Evolutionary conservation across 2,113 vertebrate species (phyloP).

Genomic region (Phalacrocorax aristotelis): DNA sequence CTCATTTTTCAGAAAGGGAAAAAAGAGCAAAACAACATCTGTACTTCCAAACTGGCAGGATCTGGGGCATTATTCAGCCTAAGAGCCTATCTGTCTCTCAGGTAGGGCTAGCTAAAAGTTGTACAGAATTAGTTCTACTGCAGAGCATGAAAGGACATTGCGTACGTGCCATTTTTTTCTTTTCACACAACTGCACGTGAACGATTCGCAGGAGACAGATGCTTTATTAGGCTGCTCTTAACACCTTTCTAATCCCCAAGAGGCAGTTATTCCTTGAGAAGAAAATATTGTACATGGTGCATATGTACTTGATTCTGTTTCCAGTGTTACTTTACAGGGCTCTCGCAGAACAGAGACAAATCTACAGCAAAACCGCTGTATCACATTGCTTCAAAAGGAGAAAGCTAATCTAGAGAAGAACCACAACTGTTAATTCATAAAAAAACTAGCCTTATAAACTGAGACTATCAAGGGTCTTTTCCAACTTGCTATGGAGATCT

Average conservation of each 20-base stretch:
- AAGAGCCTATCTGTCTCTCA: not conserved
- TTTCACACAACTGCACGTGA: not conserved
- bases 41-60: not conserved
- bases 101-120: not conserved
- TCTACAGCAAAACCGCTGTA: not conserved
- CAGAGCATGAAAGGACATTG: not conserved
- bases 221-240: conserved; percentile 1
- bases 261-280: not conserved
- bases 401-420: not conserved
- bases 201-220: not conserved
- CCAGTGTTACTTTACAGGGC: not conserved
- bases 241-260: not conserved
- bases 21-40: not conserved
- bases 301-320: not conserved
- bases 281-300: not conserved
- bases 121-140: not conserved
- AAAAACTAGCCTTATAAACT: not conserved
- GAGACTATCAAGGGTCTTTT: not conserved
- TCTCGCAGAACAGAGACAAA: not conserved
- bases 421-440: not conserved
- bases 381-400: not conserved
- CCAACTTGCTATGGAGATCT: not conserved
- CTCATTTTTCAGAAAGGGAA: not conserved
- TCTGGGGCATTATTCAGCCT: not conserved
- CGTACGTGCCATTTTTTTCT: not conserved